Conservation (phyloP, 2,113 vertebrate genomes). For the Esox niger region DNA sequence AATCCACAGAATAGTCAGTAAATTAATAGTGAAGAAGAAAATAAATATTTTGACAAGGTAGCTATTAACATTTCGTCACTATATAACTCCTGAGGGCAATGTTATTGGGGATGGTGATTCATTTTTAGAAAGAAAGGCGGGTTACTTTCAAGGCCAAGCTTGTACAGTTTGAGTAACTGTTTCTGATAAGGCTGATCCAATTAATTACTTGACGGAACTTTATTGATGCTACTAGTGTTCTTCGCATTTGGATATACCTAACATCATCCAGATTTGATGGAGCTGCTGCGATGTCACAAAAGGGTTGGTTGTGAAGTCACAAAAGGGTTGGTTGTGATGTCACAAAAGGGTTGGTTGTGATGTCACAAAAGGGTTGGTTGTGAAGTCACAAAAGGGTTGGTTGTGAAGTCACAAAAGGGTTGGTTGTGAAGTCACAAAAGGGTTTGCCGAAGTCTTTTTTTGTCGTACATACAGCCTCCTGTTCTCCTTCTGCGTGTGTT, state of each 20-base stretch:
- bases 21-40: neutral
- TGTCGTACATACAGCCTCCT: neutral
- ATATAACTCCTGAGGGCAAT: neutral
- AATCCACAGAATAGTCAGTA: neutral
- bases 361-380: no score
- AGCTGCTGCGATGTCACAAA: neutral
- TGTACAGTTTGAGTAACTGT: neutral
- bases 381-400: neutral
- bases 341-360: no score
- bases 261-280: no score
- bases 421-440: no score
- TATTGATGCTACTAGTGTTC: no score
- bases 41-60: neutral
- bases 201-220: no score
- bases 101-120: neutral
- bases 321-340: no score
- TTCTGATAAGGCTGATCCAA: no score
- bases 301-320: neutral
- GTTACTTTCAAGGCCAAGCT: neutral
- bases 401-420: no score
- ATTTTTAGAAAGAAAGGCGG: neutral
- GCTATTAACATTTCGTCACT: neutral
- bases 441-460: neutral
- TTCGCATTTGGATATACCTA: no score
- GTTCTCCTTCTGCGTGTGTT: slow-evolving; percentile 6